Conservation (phyloP, 2,888 invertebrate species). For the Nudaria mundana region DNA sequence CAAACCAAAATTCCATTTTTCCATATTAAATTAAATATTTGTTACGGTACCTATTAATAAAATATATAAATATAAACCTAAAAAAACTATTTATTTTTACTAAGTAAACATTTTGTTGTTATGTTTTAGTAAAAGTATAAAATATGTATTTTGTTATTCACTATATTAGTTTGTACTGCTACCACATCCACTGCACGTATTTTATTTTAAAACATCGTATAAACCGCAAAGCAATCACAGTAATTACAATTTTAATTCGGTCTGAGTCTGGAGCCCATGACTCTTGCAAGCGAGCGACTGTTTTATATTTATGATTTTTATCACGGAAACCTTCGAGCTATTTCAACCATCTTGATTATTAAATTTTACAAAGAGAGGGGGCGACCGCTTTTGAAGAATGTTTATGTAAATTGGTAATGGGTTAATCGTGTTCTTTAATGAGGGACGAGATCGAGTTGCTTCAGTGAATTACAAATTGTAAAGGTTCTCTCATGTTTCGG, state of each 20-base stretch:
- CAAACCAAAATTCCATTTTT: too few species aligned
- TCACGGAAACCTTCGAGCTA: constrained; percentile 7
- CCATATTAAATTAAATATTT: too few species aligned
- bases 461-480: not conserved
- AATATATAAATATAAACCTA: too few species aligned
- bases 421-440: constrained; percentile 7
- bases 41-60: too few species aligned
- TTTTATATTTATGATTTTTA: constrained; percentile 38
- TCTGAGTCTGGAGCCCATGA: too few species aligned
- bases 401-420: constrained; percentile 13
- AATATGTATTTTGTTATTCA: too few species aligned
- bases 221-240: constrained; percentile 47
- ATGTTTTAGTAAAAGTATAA: too few species aligned
- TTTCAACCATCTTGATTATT: constrained; percentile 9
- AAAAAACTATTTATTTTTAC: too few species aligned
- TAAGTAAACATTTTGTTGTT: too few species aligned
- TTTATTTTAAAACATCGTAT: constrained; percentile 27
- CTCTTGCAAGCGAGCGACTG: constrained; percentile 12
- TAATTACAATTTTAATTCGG: constrained; percentile 55
- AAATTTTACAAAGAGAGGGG: not conserved
- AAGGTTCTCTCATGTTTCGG: not conserved
- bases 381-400: too few species aligned
- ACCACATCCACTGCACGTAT: constrained; percentile 19
- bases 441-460: not conserved
- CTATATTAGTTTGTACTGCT: too few species aligned